Evolutionary conservation across 1,140 invertebrate species (phyloP), one percentile per base, ranked within the genome.

Genomic region (Drosophila baimaii): DNA sequence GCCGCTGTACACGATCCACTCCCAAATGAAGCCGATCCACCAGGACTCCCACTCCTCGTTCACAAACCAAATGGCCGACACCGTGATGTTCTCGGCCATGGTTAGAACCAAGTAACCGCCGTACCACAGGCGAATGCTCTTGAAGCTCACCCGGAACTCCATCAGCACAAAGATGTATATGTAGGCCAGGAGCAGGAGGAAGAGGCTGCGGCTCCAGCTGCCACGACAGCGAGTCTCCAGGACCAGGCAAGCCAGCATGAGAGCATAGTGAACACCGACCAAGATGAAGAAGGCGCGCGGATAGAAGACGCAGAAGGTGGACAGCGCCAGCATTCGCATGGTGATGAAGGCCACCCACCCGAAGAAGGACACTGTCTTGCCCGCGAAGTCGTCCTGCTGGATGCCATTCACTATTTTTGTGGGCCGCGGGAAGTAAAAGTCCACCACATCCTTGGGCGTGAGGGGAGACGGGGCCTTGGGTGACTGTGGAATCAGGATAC

Each of bases 71-170:
- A 94, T 79, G 3, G 94, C 82, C 25, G 94, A 94, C 91, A 96
- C 94, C 17, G 93, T 77, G 29, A 94, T 92, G 78, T 95, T 96
- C 91, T 96, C 95, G 13, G 92, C 64, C 33, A 95, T 93, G 15
- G 95, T 94, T 25, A 96, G 92, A 25, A 93, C 90, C 78, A 95
- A 94, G 92, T 95, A 96, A 55, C 93, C 92, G 35, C 94, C 91
- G 58, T 95, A 94, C 93, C 95, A 95, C 27, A 94, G 92, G 10
- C 94, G 93, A 5, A 95, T 94, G 73, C 95, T 94, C 57, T 94
- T 95, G 76, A 96, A 96, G 92, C 95, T 95, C 44, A 96, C 94
- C 76, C 95, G 95, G 73, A 96, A 96, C 81, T 96, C 96, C 72
- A 96, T 94, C 25, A 96, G 92, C 82, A 95, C 95, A 82, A 96